Evolutionary conservation across 1,140 invertebrate genomes (phyloP), one percentile per base, ranked within the genome.

Genomic region (Drosophila murphyi): DNA sequence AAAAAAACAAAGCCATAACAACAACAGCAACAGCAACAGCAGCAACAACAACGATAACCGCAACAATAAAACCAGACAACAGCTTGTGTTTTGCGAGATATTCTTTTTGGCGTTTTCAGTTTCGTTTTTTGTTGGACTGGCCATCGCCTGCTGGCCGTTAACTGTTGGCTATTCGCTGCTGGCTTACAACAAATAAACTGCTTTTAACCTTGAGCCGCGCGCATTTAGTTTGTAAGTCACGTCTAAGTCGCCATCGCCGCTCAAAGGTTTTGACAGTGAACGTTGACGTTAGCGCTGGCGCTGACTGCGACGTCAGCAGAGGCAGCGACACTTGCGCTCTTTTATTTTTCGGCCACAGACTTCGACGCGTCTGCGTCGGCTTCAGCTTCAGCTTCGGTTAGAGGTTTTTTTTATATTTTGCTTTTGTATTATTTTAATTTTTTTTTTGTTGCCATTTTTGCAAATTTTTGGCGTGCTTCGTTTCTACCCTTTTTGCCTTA

Each of bases 141-240:
- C 28, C 59, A 50, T 61, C 47, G 35, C 55, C 64, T 68, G 55
- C 63, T 34, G 31, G 10, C 12, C 65, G 55, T 63, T 74, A 50
- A 35, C 67, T 76, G 67, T 74, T 74, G 72, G 60, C 45, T 41
- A 35, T 55, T 20, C 10, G 80, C 75, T 56, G 71, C 71, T 89
- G 81, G 86, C 85, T 89, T 89, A 89, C 85, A 89, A 90, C 85
- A 89, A 89, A 85, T 80, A 89, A 85, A 79, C 81, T 65, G 85
- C 86, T 89, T 78, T 88, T 89, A 89, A 89, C 85, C 85, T 89
- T 89, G 85, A 90, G 86, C 75, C 29, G 72, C 71, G 80, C 85
- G 85, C 86, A 88, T 91, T 91, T 91, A 81, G 90, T 91, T 91
- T 91, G 90, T 91, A 91, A 91, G 90, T 91, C 90, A 91, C 90